Percentiles rank a stretch among this genome's conserved stretches.
These are phyloP conservation scores for Onthophagus taurus DNA, from an alignment of 1,140 invertebrate genomes.

Conservation along the genomic window DNA sequence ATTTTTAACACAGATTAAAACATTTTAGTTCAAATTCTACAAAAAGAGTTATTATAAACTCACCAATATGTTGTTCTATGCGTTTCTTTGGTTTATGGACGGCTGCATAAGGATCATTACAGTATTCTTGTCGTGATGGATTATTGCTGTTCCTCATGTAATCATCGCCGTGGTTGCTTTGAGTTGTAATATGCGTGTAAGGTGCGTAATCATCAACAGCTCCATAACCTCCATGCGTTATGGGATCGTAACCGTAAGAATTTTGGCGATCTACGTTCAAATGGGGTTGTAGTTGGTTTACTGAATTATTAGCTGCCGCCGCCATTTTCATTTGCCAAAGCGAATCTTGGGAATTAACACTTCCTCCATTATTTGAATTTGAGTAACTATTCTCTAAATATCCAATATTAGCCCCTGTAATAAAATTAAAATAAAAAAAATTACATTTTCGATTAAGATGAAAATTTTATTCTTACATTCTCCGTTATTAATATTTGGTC, in stretches of 20 bases:
- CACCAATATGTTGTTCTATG: constrained; percentile 69
- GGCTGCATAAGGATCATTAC: constrained; percentile 73
- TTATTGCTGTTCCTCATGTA: constrained; percentile 66
- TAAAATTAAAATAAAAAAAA: constrained; percentile 1
- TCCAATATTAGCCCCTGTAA: constrained; percentile 70
- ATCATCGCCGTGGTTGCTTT: constrained; percentile 51
- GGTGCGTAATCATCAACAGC: constrained; percentile 77
- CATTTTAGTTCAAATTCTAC: neutral
- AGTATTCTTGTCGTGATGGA: constrained; percentile 74
- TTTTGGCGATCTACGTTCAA: constrained; percentile 52
- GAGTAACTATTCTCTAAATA: constrained; percentile 87
- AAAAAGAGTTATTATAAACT: constrained; percentile 32
- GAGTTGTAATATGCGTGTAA: constrained; percentile 64
- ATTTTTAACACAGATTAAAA: no score
- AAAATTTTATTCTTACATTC: constrained; percentile 51
- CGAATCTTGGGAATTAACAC: constrained; percentile 90
- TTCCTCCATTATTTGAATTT: constrained; percentile 85
- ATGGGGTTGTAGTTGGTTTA: constrained; percentile 43
- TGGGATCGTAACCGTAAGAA: constrained; percentile 64
- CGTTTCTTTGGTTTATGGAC: constrained; percentile 80
- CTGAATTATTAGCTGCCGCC: constrained; percentile 53
- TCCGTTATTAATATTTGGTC: constrained; percentile 59
- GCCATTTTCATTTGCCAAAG: constrained; percentile 88
- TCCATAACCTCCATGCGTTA: constrained; percentile 70
- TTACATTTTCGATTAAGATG: neutral